phyloP scores from a whole-genome alignment of 2,888 invertebrate species.

The Tiliacea citrago region DNA sequence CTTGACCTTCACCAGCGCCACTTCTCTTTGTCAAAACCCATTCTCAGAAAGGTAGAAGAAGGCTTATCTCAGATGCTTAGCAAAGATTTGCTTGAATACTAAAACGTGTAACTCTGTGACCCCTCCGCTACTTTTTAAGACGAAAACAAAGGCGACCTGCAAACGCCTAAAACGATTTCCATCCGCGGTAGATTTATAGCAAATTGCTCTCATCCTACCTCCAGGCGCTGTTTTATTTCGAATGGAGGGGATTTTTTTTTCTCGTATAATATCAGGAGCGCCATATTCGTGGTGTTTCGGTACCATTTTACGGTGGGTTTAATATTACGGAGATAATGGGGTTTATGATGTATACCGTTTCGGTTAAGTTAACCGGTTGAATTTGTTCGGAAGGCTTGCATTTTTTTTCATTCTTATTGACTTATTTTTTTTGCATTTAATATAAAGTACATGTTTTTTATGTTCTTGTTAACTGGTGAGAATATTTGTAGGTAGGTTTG shows the following conservation, averaged over 20 bases:
- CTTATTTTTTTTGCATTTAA: too few species aligned
- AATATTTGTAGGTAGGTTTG: neutral
- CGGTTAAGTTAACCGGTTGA: constrained; percentile 31
- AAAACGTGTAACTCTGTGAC: too few species aligned
- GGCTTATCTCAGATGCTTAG: constrained; percentile 46
- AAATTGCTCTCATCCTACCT: constrained; percentile 84
- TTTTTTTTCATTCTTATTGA: neutral
- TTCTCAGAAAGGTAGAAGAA: constrained; percentile 8
- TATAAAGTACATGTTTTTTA: too few species aligned
- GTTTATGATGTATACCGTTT: constrained; percentile 46
- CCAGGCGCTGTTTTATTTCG: constrained; percentile 85
- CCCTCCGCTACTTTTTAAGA: constrained; percentile 37
- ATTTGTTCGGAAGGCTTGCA: neutral
- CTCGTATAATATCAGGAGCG: constrained; percentile 62
- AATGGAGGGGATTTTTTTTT: constrained; percentile 75
- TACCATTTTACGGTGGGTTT: constrained; percentile 61
- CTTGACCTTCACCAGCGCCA: neutral
- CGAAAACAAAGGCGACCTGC: constrained; percentile 77
- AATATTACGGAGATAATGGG: constrained; percentile 57
- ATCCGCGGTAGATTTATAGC: constrained; percentile 86
- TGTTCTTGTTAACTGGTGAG: too few species aligned
- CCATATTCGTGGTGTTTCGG: constrained; percentile 63
- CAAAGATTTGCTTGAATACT: constrained; percentile 49
- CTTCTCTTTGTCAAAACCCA: constrained; percentile 13
- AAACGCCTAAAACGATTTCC: constrained; percentile 83